Conservation (phyloP, 2,113 vertebrate genomes). For the Silurus glanis region DNA sequence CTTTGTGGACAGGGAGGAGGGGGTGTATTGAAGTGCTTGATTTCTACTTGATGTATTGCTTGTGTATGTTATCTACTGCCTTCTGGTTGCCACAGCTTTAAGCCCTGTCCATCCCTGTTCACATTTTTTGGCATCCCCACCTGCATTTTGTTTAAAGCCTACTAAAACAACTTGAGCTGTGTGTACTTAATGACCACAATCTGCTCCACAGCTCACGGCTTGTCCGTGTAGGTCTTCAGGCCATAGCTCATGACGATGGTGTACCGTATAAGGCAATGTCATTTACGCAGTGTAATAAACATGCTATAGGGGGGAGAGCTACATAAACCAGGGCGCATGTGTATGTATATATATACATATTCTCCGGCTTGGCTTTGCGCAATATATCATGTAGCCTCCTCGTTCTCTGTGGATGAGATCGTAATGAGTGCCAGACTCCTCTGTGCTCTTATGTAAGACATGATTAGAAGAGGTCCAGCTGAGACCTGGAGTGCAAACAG, state of each 20-base stretch:
- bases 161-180: constrained; percentile 32
- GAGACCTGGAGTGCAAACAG: neutral
- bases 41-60: neutral
- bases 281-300: constrained; percentile 6
- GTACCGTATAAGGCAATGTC: neutral
- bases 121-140: neutral
- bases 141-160: constrained; percentile 31
- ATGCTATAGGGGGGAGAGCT: neutral
- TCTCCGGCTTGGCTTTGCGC: neutral
- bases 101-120: neutral
- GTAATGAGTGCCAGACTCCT: neutral
- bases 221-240: neutral
- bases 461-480: neutral
- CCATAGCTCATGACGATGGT: neutral
- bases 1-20: neutral
- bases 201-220: neutral
- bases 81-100: neutral
- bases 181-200: neutral
- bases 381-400: constrained; percentile 2
- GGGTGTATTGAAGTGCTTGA: neutral
- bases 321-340: neutral
- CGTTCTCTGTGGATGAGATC: neutral
- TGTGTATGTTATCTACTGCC: neutral
- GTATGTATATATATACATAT: neutral
- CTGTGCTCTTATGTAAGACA: neutral